These are phyloP conservation scores for Hemaris fuciformis DNA, from an alignment of 2,888 invertebrate species.

Conservation along the genomic window DNA sequence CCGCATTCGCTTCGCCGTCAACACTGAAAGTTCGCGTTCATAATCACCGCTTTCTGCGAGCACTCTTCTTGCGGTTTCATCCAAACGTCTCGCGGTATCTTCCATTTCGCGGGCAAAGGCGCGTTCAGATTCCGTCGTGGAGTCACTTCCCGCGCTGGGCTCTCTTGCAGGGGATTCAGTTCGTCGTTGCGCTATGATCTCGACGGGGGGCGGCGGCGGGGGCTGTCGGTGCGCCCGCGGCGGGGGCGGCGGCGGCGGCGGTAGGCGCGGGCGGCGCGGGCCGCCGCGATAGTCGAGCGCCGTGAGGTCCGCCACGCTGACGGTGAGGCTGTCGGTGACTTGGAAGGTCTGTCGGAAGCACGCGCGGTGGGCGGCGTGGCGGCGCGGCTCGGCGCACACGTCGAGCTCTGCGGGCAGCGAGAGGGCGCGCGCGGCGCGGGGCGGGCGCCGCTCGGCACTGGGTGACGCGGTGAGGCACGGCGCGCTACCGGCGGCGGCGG, in stretches of 20 bases:
- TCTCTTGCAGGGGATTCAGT: slow-evolving; percentile 57
- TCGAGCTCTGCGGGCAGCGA: slow-evolving; percentile 85
- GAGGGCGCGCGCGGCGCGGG: slow-evolving; percentile 68
- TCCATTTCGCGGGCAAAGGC: slow-evolving; percentile 75
- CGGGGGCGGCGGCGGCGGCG: slow-evolving; percentile 60
- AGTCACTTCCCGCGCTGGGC: slow-evolving; percentile 72
- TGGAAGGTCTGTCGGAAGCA: slow-evolving; percentile 74
- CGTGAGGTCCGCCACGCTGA: slow-evolving; percentile 84
- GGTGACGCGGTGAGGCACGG: slow-evolving; percentile 62
- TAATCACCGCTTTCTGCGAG: slow-evolving; percentile 79
- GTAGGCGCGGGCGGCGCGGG: slow-evolving; percentile 62
- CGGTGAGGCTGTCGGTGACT: slow-evolving; percentile 76
- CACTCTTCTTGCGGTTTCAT: slow-evolving; percentile 64
- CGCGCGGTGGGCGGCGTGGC: slow-evolving; percentile 58
- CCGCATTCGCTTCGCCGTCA: slow-evolving; percentile 74
- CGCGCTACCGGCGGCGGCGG: slow-evolving; percentile 64
- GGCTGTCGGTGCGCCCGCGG: slow-evolving; percentile 40
- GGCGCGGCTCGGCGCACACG: slow-evolving; percentile 77
- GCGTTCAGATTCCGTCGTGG: slow-evolving; percentile 73
- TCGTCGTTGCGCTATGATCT: slow-evolving; percentile 40
- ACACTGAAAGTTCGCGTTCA: slow-evolving; percentile 79
- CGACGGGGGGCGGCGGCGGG: slow-evolving; percentile 53
- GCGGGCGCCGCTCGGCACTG: slow-evolving; percentile 58
- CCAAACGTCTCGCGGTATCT: slow-evolving; percentile 68
- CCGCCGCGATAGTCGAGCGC: slow-evolving; percentile 79